Percentiles rank a stretch among this genome's conserved stretches.
Conservation (phyloP, 2,888 invertebrate species). For the Furcula furcula region DNA sequence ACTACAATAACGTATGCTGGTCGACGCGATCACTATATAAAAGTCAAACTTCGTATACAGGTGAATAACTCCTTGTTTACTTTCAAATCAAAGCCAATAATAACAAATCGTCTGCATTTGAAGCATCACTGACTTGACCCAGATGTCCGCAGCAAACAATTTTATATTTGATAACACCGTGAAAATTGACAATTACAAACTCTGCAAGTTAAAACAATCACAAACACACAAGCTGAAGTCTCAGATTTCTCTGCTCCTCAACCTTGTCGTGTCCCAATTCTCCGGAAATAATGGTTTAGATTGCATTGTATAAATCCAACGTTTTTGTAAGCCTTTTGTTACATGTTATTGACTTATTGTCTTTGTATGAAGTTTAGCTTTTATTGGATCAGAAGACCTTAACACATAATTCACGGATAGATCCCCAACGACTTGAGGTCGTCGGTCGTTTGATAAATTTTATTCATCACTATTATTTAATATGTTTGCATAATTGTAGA, state of each 20-base stretch:
- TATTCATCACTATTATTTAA: too few species aligned
- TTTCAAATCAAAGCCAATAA: conserved; percentile 11
- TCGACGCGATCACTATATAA: conserved; percentile 1
- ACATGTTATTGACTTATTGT: conserved; percentile 28
- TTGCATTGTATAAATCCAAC: conserved; percentile 35
- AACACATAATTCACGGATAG: conserved; percentile 10
- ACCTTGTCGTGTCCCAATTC: conserved; percentile 31
- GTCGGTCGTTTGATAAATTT: conserved; percentile 10
- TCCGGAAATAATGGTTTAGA: conserved; percentile 36
- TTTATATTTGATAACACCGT: conserved; percentile 36
- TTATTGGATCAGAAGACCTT: conserved; percentile 16
- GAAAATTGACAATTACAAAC: conserved; percentile 19
- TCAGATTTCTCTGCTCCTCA: conserved; percentile 13
- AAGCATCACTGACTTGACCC: conserved; percentile 28
- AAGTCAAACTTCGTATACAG: conserved; percentile 9
- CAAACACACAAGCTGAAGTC: conserved; percentile 10
- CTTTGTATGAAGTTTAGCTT: conserved; percentile 9
- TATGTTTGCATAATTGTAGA: conserved; percentile 20
- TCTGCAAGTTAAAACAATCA: conserved; percentile 14
- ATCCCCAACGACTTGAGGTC: conserved; percentile 1
- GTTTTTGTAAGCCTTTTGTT: conserved; percentile 45
- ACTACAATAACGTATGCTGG: conserved; percentile 10
- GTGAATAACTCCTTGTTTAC: conserved; percentile 19
- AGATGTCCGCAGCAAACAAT: conserved; percentile 27
- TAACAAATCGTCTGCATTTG: conserved; percentile 30